A percentile compares a stretch with the other conserved stretches of the same genome.
These are phyloP conservation scores for Ochotona princeps DNA, from an alignment of 2,113 vertebrate species.

Conservation along the genomic window DNA sequence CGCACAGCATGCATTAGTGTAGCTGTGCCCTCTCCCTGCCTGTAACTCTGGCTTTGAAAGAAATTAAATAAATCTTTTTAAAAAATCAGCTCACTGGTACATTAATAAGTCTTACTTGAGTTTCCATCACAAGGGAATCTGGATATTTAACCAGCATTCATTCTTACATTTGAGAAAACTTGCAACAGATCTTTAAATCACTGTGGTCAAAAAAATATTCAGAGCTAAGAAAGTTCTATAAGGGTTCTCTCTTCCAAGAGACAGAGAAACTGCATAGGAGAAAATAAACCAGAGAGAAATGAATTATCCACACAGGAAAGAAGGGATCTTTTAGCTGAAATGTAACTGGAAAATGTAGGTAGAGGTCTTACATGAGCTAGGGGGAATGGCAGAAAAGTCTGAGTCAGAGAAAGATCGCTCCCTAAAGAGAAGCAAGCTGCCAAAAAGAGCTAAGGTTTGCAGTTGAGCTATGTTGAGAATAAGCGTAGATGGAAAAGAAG, in stretches of 20 bases:
- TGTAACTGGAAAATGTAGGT: constrained; percentile 72
- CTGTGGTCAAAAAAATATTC: not conserved
- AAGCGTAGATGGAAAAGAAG: constrained; percentile 42
- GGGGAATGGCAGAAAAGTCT: constrained; percentile 66
- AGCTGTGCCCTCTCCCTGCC: too few species aligned
- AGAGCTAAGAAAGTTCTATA: constrained; percentile 48
- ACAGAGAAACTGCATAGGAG: not conserved
- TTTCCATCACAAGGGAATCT: constrained; percentile 32
- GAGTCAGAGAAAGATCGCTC: constrained; percentile 67
- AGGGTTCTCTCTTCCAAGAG: constrained; percentile 55
- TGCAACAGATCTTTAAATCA: constrained; percentile 53
- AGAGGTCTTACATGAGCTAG: constrained; percentile 45
- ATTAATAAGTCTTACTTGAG: constrained; percentile 26
- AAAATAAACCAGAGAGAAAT: constrained; percentile 70
- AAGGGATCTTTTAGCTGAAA: constrained; percentile 67
- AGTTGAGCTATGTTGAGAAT: constrained; percentile 50
- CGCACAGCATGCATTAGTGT: too few species aligned
- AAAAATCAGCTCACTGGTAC: not conserved
- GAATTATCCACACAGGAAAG: constrained; percentile 70
- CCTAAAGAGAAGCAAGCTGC: constrained; percentile 63
- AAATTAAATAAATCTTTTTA: too few species aligned
- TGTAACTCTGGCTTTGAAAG: too few species aligned
- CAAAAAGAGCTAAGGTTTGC: constrained; percentile 53
- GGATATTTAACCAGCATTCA: constrained; percentile 28
- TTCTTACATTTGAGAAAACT: constrained; percentile 4